Conservation (phyloP, 1,140 invertebrate species). For the Brachionus angularis region DNA sequence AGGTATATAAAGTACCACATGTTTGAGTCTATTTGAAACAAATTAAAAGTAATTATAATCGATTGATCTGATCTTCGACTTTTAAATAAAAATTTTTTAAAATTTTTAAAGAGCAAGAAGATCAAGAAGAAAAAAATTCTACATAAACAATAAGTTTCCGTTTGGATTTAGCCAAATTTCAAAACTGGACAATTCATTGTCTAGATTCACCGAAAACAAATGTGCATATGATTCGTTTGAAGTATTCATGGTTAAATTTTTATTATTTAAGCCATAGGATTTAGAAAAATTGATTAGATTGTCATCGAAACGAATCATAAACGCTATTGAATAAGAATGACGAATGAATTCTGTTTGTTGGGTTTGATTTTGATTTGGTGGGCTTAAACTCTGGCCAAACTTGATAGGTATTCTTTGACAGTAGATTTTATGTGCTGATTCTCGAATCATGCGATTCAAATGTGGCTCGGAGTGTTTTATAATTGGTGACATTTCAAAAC, state of each 20-base stretch:
- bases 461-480: not conserved
- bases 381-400: not conserved
- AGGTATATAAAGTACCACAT: slow-evolving; percentile 26
- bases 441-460: slow-evolving; percentile 2
- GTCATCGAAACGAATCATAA: slow-evolving; percentile 20
- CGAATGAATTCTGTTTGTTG: not conserved
- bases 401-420: not conserved
- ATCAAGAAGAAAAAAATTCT: not conserved
- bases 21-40: slow-evolving; percentile 14
- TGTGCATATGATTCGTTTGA: slow-evolving; percentile 9
- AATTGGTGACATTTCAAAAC: not conserved
- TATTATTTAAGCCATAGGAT: not conserved
- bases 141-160: slow-evolving; percentile 22
- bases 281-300: slow-evolving; percentile 14
- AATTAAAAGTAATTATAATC: slow-evolving; percentile 29
- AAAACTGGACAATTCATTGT: slow-evolving; percentile 13
- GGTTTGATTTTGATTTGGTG: not conserved
- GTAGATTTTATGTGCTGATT: slow-evolving; percentile 19
- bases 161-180: slow-evolving; percentile 11
- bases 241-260: not conserved
- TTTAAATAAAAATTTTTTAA: not conserved
- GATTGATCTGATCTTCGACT: slow-evolving; percentile 1
- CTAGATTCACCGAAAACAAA: slow-evolving; percentile 11
- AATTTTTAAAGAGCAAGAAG: not conserved
- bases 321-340: slow-evolving; percentile 12